These are phyloP conservation scores for Darevskia nairensis DNA, from an alignment of 2,797 vertebrate species.

Conservation along the genomic window DNA sequence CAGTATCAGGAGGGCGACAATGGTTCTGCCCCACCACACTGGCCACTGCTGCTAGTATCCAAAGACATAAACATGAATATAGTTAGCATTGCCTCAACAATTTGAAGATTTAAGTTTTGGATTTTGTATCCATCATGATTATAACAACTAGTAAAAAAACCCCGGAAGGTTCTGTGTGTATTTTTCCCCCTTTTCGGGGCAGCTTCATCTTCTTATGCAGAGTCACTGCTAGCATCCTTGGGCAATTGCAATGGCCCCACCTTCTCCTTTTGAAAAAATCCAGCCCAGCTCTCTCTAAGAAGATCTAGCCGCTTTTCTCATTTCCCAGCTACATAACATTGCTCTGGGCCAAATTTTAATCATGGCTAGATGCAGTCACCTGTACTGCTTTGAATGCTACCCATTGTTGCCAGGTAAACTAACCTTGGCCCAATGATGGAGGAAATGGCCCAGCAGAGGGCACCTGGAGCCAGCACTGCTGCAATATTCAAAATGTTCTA, in stretches of 20 bases:
- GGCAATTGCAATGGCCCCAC: no score
- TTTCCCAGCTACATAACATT: background rate
- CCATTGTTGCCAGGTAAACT: background rate
- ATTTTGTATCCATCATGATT: constrained; percentile 1
- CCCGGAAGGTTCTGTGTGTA: no score
- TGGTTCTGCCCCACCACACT: background rate
- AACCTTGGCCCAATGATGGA: background rate
- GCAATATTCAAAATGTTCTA: background rate
- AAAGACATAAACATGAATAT: background rate
- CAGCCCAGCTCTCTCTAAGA: no score
- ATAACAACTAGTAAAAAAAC: background rate
- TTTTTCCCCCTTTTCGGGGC: background rate
- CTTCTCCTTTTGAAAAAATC: background rate
- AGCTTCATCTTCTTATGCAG: background rate
- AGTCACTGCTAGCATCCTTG: background rate
- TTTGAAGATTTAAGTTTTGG: background rate
- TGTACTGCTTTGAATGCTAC: background rate
- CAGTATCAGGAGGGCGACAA: no score
- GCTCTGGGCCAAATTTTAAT: background rate
- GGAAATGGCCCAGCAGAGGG: background rate
- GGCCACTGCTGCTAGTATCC: background rate
- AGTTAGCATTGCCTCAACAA: background rate
- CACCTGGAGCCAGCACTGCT: background rate
- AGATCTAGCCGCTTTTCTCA: no score
- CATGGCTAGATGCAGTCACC: background rate